phyloP scores from a whole-genome alignment of 2,113 vertebrate genomes.

The Poeciliopsis turrubarensis region DNA sequence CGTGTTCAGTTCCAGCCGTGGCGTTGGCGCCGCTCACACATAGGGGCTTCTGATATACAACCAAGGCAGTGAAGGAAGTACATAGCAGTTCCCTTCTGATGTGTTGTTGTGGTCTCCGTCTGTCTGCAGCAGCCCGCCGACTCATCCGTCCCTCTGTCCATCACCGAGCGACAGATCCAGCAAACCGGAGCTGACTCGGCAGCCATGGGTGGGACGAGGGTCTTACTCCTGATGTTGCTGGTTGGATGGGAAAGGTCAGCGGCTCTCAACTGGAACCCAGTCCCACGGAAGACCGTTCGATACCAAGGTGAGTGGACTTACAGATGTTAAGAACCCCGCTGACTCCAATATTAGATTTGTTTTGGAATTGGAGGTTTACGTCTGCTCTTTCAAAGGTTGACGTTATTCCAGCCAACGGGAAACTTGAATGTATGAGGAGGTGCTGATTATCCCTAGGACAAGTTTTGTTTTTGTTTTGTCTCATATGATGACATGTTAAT shows the following conservation, averaged over 20 bases:
- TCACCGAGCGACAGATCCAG: slow-evolving; percentile 33
- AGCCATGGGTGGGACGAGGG: slow-evolving; percentile 71
- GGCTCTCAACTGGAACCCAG: slow-evolving; percentile 82
- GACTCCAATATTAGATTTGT: neutral
- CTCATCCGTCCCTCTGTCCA: slow-evolving; percentile 36
- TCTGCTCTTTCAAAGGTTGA: neutral
- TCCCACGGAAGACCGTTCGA: slow-evolving; percentile 81
- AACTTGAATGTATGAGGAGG: neutral
- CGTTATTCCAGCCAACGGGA: neutral
- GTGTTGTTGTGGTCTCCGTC: slow-evolving; percentile 25
- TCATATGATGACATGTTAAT: too few species aligned
- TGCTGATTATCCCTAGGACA: too few species aligned
- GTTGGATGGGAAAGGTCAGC: slow-evolving; percentile 74
- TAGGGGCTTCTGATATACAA: slow-evolving; percentile 50
- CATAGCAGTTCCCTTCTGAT: slow-evolving; percentile 45
- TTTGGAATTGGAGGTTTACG: neutral
- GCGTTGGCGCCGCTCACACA: slow-evolving; percentile 26
- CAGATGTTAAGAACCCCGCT: neutral
- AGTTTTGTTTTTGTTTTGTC: too few species aligned
- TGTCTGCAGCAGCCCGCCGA: slow-evolving; percentile 48
- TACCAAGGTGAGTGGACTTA: slow-evolving; percentile 75
- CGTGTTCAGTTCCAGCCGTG: slow-evolving; percentile 7
- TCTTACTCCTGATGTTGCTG: slow-evolving; percentile 76
- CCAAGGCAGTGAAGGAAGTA: slow-evolving; percentile 43
- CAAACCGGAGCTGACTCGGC: slow-evolving; percentile 47